phyloP scores from a whole-genome alignment of 1,140 invertebrate genomes.

The Solenopsis fugax region DNA sequence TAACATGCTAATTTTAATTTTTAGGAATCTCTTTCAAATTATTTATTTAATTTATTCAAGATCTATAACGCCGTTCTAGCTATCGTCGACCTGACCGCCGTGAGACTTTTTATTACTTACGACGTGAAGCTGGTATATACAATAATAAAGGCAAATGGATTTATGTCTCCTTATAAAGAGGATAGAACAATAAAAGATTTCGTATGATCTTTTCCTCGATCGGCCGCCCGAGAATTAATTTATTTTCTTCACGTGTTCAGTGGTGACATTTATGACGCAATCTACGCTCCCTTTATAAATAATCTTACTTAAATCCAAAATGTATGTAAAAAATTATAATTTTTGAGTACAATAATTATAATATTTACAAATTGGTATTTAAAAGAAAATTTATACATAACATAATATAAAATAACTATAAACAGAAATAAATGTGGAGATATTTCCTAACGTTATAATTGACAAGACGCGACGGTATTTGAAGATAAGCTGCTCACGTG shows the following conservation, averaged over 20 bases:
- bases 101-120: slow-evolving; percentile 13
- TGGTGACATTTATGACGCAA: slow-evolving; percentile 27
- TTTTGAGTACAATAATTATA: background rate
- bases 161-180: slow-evolving; percentile 77
- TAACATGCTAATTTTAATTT: background rate
- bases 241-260: slow-evolving; percentile 31
- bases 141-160: slow-evolving; percentile 74
- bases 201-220: slow-evolving; percentile 70
- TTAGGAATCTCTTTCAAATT: background rate
- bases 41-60: background rate
- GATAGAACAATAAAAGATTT: slow-evolving; percentile 80
- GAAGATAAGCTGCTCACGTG: background rate
- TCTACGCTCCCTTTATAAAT: background rate
- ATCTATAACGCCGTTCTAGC: background rate
- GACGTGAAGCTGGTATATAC: slow-evolving; percentile 21
- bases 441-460: background rate
- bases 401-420: background rate
- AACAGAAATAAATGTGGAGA: background rate
- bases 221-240: slow-evolving; percentile 63
- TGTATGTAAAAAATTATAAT: slow-evolving; percentile 1
- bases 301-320: background rate
- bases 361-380: background rate
- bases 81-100: background rate
- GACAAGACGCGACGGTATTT: slow-evolving; percentile 1
- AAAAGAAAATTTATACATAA: background rate